Evolutionary conservation across 2,113 vertebrate species (phyloP).

Genomic region (Piaya cayana): DNA sequence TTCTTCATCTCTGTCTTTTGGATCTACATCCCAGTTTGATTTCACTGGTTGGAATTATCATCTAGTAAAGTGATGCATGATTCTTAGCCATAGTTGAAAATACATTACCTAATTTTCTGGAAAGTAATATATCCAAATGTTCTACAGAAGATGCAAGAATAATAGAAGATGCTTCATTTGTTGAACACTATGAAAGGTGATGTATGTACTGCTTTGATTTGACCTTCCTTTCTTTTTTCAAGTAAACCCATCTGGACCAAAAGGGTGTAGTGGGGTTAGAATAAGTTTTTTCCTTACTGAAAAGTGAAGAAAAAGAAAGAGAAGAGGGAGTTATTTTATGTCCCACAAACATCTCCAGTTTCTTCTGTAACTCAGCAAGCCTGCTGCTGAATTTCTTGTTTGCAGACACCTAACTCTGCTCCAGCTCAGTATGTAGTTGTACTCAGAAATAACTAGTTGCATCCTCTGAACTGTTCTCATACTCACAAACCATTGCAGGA

Average conservation of each 20-base stretch:
- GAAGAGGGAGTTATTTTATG: too few species aligned
- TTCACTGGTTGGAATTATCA: neutral
- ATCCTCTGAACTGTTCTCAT: neutral
- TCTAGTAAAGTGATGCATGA: neutral
- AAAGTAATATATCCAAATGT: neutral
- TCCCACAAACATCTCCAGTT: too few species aligned
- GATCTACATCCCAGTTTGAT: neutral
- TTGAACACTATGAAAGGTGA: neutral
- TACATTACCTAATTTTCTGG: neutral
- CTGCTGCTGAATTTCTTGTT: neutral
- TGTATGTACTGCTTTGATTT: neutral
- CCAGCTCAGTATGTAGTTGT: neutral
- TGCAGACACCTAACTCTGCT: neutral
- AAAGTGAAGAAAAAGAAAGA: neutral
- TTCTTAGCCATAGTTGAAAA: neutral
- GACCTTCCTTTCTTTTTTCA: neutral
- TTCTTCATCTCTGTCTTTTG: neutral
- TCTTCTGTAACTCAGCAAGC: neutral
- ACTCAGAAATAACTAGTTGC: neutral
- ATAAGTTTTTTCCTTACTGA: neutral
- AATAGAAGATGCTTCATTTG: neutral
- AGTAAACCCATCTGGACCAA: neutral
- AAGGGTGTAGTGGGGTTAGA: neutral
- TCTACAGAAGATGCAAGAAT: neutral
- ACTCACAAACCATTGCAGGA: neutral